Conservation (phyloP, 2,797 vertebrate species). For the Denticeps clupeoides region DNA sequence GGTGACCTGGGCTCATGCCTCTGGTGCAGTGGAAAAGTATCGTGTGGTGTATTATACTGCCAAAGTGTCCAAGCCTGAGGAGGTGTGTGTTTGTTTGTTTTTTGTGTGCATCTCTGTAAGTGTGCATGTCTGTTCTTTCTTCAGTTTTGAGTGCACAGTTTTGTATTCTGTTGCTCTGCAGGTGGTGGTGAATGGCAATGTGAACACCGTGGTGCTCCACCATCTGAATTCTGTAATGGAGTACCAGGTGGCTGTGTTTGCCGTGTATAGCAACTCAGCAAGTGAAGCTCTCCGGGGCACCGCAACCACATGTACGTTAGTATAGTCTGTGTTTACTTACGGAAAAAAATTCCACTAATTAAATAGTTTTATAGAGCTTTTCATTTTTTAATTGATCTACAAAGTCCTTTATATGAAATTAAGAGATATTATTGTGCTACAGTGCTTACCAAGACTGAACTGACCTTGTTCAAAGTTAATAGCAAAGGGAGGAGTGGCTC, state of each 20-base stretch:
- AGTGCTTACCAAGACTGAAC: not conserved
- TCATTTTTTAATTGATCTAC: too few species aligned
- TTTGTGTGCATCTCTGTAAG: too few species aligned
- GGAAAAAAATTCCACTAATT: too few species aligned
- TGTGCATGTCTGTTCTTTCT: too few species aligned
- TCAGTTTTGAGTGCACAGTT: too few species aligned
- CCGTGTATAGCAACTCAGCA: slow-evolving; percentile 74
- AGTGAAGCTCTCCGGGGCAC: slow-evolving; percentile 82
- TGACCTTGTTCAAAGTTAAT: slow-evolving; percentile 44
- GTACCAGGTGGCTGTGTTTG: slow-evolving; percentile 90
- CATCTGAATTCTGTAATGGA: slow-evolving; percentile 87
- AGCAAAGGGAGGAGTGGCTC: not conserved
- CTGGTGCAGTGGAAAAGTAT: slow-evolving; percentile 85
- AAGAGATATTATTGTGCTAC: not conserved
- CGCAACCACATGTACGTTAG: slow-evolving; percentile 76
- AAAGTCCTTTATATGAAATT: too few species aligned
- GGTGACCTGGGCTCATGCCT: slow-evolving; percentile 76
- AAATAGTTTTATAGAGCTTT: too few species aligned
- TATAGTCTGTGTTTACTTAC: too few species aligned
- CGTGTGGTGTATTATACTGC: slow-evolving; percentile 87
- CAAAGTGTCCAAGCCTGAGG: slow-evolving; percentile 80
- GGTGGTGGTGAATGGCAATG: slow-evolving; percentile 71
- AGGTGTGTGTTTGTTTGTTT: too few species aligned
- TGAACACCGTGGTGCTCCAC: slow-evolving; percentile 68
- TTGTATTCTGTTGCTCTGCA: slow-evolving; percentile 29